Evolutionary conservation across 2,888 invertebrate genomes (phyloP), one percentile per base, ranked within the genome.

Genomic region (Drosophila planitibia): DNA sequence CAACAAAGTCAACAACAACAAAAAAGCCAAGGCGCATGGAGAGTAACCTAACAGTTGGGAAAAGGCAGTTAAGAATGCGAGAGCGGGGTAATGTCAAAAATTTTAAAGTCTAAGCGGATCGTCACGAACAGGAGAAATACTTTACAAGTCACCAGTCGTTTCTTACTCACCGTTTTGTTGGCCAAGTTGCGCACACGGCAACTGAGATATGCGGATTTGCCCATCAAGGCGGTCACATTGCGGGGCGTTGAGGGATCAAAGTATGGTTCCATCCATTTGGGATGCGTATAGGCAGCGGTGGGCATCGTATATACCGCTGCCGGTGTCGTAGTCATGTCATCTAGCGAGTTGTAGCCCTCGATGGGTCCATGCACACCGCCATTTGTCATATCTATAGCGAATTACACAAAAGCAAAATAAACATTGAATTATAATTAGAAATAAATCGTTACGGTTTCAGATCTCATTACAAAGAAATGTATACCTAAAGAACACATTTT

Each of bases 161-260:
- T 28, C 55, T 49, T 47, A 91, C 93, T 93, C 85, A 93, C 93
- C 75, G 94, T 94, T 92, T 94, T 94, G 84, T 94, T 94, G 82
- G 93, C 93, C 80, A 94, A 92, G 91, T 93, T 93, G 77, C 92
- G 90, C 64, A 93, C 93, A 74, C 93, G 92, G 87, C 93, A 94
- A 81, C 93, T 93, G 66, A 94, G 89, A 89, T 93, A 94, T 66
- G 94, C 93, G 37, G 94, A 96, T 94, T 97, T 97, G 89, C 97
- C 97, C 78, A 97, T 96, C 49, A 97, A 95, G 35, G 97, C 97
- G 47, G 97, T 97, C 78, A 97, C 96, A 94, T 97, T 97, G 73
- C 96, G 94, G 54, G 96, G 96, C 61, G 96, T 96, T 84, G 95
- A 95, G 68, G 95, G 95, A 94, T 97, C 97, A 93, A 97, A 96